Conservation (phyloP, 1,140 invertebrate species). For the Centruroides vittatus region DNA sequence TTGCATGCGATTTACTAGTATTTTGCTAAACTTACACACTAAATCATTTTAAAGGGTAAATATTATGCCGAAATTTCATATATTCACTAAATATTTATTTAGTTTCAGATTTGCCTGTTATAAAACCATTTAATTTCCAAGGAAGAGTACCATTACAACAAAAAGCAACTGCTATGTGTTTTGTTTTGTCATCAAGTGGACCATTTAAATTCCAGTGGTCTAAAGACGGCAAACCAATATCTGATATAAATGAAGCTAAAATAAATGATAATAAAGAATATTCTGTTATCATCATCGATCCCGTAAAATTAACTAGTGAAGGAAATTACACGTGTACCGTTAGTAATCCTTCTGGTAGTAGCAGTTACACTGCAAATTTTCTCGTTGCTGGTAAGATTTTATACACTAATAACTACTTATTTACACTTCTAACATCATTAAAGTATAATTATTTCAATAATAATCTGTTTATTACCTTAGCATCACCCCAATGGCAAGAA, state of each 20-base stretch:
- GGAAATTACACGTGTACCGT: slow-evolving; percentile 62
- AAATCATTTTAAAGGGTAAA: no score
- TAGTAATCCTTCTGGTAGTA: slow-evolving; percentile 46
- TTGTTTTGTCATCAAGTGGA: background rate
- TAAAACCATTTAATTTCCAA: slow-evolving; percentile 7
- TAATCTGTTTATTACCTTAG: slow-evolving; percentile 5
- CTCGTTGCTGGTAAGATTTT: slow-evolving; percentile 15
- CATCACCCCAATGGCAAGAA: slow-evolving; percentile 10
- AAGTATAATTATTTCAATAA: background rate
- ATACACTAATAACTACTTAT: background rate
- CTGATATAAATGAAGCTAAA: background rate
- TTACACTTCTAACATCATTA: background rate
- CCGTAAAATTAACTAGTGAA: slow-evolving; percentile 34
- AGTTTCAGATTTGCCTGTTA: slow-evolving; percentile 1
- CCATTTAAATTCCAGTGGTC: slow-evolving; percentile 8
- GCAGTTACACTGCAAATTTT: slow-evolving; percentile 39
- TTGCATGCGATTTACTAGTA: no score
- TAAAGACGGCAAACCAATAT: slow-evolving; percentile 2
- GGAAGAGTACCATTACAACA: slow-evolving; percentile 5
- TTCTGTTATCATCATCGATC: slow-evolving; percentile 2
- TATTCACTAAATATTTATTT: background rate
- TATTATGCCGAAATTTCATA: no score
- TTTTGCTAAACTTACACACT: no score
- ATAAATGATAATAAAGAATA: slow-evolving; percentile 4
- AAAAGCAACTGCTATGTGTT: slow-evolving; percentile 2